phyloP scores from a whole-genome alignment of 2,888 invertebrate genomes.

The Acanthococcus lagerstroemiae region DNA sequence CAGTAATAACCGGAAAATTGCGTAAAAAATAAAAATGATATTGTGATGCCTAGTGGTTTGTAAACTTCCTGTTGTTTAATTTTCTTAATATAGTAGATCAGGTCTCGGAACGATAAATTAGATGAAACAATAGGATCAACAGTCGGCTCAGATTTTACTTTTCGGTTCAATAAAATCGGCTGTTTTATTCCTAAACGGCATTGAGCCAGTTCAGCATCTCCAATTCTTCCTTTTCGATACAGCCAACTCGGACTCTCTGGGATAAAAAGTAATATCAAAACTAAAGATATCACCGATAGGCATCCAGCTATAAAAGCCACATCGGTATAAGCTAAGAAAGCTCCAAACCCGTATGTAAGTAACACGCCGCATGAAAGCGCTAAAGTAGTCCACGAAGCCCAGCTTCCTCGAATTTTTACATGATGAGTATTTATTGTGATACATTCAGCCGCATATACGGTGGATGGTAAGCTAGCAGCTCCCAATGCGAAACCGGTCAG shows the following conservation, averaged over 20 bases:
- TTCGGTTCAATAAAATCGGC: slow-evolving; percentile 25
- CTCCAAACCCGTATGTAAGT: slow-evolving; percentile 47
- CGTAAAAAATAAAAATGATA: slow-evolving; percentile 48
- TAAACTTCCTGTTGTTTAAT: slow-evolving; percentile 39
- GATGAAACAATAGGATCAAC: background rate
- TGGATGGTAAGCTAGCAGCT: slow-evolving; percentile 47
- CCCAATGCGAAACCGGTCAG: slow-evolving; percentile 43
- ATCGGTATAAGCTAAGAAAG: slow-evolving; percentile 42
- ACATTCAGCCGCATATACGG: slow-evolving; percentile 48
- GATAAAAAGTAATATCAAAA: slow-evolving; percentile 42
- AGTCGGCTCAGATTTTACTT: background rate
- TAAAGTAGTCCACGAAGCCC: slow-evolving; percentile 50
- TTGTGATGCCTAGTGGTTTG: slow-evolving; percentile 45
- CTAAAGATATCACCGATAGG: slow-evolving; percentile 43
- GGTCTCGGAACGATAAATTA: background rate
- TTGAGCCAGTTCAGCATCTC: slow-evolving; percentile 43
- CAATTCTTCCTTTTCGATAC: slow-evolving; percentile 43
- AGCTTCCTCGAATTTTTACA: slow-evolving; percentile 42
- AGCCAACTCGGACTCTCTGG: slow-evolving; percentile 51
- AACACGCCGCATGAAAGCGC: slow-evolving; percentile 47
- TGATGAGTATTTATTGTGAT: slow-evolving; percentile 35
- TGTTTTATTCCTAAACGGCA: slow-evolving; percentile 35
- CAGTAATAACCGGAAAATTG: slow-evolving; percentile 50
- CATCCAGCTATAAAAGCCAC: slow-evolving; percentile 38
- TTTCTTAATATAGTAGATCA: slow-evolving; percentile 1